Evolutionary conservation across 35 echinoderm and acorn worm genomes (phyloP), one percentile per base, ranked within the genome.

Genomic region (Acanthaster planci): DNA sequence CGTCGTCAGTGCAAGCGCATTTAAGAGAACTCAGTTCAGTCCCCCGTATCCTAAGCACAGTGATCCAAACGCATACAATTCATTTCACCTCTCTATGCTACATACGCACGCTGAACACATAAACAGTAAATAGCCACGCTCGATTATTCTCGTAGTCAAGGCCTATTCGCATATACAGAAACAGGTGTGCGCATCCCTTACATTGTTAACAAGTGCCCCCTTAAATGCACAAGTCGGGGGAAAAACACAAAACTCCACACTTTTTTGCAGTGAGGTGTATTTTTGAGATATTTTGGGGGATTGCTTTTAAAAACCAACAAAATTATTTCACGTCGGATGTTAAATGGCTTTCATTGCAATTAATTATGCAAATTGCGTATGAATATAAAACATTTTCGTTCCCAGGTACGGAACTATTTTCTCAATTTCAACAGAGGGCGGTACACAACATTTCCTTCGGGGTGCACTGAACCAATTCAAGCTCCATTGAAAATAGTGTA

Each of bases 291-390:
- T 15, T 31, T 7, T 31, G 2, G 22, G 29, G 14, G 10, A 10
- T 0, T 31, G 22, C 14, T 31, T 72, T 2, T 31, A 10, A 14
- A 16, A 31, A 72, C 30, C 30, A 31, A 72, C 10, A 14, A 72
- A 72, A 12, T 72, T n/a, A 0, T 27, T 14, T 14, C 1, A 2
- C 2, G 14, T 12, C 10, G 7, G 8, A 72, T 72, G 19, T 23
- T 2, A 31, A 1, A 5, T 72, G 23, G 9, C 0, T 31, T 72
- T 34, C 23, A 29, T 31, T 31, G 26, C 64, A 72, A 72, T 72
- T 72, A 72, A 72, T 72, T 72, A 72, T 72, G 64, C 64, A 72
- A 72, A 72, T 72, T 6, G 15, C 30, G 64, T 21, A 72, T 72
- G 7, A 26, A 72, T 72, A 72, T 72, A 7, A 72, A 72, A 26